Conservation (phyloP, 2,797 vertebrate species). For the Eulemur mongoz region DNA sequence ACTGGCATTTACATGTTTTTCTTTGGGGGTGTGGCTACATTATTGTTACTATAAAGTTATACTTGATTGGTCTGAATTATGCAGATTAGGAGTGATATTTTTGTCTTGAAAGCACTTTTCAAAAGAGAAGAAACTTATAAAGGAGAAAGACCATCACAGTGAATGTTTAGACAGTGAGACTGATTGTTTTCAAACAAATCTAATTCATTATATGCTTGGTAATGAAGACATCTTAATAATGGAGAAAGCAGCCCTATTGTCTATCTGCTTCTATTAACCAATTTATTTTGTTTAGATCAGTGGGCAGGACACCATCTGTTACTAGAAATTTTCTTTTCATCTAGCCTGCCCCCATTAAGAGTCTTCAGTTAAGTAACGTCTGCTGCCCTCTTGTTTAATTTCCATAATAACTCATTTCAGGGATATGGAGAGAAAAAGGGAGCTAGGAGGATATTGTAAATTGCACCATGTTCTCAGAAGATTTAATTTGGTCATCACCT, state of each 20-base stretch:
- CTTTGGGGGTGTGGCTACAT: not conserved
- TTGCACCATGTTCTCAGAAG: constrained; percentile 45
- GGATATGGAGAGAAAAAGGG: constrained; percentile 34
- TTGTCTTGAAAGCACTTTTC: constrained; percentile 51
- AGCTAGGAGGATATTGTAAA: constrained; percentile 42
- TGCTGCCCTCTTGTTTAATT: constrained; percentile 71
- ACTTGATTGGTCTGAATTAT: constrained; percentile 46
- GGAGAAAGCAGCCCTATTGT: constrained; percentile 70
- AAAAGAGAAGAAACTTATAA: constrained; percentile 35
- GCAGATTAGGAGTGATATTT: constrained; percentile 16
- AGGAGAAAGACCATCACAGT: not conserved
- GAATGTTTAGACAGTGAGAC: constrained; percentile 52
- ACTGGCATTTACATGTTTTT: not conserved
- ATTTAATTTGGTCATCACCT: constrained; percentile 66
- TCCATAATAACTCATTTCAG: constrained; percentile 72
- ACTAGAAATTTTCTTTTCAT: constrained; percentile 77
- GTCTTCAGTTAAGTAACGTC: constrained; percentile 67
- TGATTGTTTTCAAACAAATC: constrained; percentile 67
- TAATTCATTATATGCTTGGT: constrained; percentile 62
- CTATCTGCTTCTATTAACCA: constrained; percentile 70
- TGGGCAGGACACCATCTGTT: constrained; percentile 83
- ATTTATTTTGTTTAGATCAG: constrained; percentile 71
- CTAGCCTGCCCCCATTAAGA: constrained; percentile 62
- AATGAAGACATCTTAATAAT: constrained; percentile 73
- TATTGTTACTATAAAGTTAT: constrained; percentile 51